These are phyloP conservation scores for Psittacula cyanocephala DNA, from an alignment of 2,113 vertebrate genomes.

Conservation along the genomic window DNA sequence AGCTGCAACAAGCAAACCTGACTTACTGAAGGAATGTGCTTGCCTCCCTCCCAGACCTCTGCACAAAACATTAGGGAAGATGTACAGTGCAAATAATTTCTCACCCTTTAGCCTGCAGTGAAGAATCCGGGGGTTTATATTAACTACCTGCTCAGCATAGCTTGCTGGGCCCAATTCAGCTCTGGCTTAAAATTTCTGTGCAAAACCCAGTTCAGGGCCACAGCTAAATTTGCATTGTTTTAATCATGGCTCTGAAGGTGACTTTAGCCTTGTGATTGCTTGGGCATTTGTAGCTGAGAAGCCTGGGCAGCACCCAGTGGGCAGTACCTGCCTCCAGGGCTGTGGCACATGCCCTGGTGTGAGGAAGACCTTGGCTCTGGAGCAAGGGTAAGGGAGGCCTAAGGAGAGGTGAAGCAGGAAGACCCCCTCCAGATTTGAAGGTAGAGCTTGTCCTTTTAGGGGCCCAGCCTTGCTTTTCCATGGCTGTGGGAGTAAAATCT, in stretches of 20 bases:
- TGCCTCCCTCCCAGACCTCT: not conserved
- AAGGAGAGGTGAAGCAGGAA: not conserved
- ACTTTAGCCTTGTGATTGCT: not conserved
- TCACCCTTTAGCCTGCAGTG: accelerated
- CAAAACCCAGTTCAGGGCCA: not conserved
- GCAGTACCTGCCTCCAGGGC: not conserved
- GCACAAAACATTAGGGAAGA: not conserved
- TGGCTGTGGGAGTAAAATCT: not conserved
- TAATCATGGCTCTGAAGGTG: not conserved
- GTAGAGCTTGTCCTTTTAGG: not conserved
- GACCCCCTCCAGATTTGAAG: not conserved
- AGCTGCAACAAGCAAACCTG: not conserved
- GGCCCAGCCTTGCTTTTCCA: not conserved
- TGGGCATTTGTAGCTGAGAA: not conserved
- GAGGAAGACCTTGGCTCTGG: not conserved
- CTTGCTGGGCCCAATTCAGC: not conserved
- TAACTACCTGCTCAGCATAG: not conserved
- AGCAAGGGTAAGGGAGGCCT: not conserved
- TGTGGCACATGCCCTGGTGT: accelerated
- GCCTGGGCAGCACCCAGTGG: not conserved
- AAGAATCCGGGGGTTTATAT: not conserved
- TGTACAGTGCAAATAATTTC: not conserved
- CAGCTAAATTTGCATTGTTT: not conserved
- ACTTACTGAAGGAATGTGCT: not conserved
- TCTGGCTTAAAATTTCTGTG: not conserved